Base-by-base conservation (phyloP, 2,797 vertebrate species). In the Malacoraja senta region DNA sequence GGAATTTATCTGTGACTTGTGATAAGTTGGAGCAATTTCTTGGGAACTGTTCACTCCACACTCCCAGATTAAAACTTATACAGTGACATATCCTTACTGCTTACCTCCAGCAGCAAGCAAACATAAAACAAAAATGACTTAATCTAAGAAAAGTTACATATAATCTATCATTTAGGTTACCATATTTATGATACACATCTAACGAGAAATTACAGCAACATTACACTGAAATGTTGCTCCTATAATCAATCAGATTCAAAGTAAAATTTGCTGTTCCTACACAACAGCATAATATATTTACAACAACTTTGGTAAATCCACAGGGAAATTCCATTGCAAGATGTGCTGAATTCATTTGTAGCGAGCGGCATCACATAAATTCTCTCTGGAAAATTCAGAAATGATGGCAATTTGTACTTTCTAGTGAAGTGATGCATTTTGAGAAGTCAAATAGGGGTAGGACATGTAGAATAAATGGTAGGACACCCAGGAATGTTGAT, bases 281-380 rank as follows among this genome's bases (percentile, higher is more conserved):
- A 78, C 32, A 35, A 78, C 10, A 83, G 80, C 80, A 83, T 83
- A 83, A 83, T 83, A 83, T 83, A 83, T 58, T 83, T 19, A 78
- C 32, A 78, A 15, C 77, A 78, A 78, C 77, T 53, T 83, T 83
- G 38, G 38, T 12, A 58, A 83, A 58, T 58, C 53, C 80, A 83
- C 10, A 58, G 80, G 44, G 80, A 83, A 44, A 83, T 53, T 21
- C 35, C 35, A 53, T 4, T 81, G 10, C 21, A 83, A 58, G 26
- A 8, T 38, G 21, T 44, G 38, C 38, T 38, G 21, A 83, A 53
- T 9, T 83, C 24, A 83, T 32, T 78, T 78, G 77, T 78, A 83
- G 80, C 58, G 38, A 83, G 12, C 24, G 58, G 26, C 38, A 19
- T 83, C 80, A 83, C 53, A 24, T 83, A 8, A 38, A 21, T 83